A percentile compares a stretch with the other conserved stretches of the same genome.
These are phyloP conservation scores for Pangasius sanitwongsei DNA, from an alignment of 2,797 vertebrate species.

Conservation along the genomic window DNA sequence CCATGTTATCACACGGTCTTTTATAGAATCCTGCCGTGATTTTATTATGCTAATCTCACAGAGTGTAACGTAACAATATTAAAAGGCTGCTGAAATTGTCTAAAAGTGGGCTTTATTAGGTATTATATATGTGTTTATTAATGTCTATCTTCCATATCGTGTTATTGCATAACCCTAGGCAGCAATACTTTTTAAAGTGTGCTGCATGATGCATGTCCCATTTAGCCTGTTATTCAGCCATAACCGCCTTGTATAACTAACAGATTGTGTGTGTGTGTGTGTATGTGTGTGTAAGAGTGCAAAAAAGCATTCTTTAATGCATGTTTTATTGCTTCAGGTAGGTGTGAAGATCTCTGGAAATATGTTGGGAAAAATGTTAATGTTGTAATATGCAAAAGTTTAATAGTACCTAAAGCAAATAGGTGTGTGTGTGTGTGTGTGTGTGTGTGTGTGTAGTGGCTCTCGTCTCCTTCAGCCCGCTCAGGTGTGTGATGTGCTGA, in stretches of 20 bases:
- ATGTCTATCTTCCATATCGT: neutral
- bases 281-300: neutral
- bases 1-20: neutral
- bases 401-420: neutral
- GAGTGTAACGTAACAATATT: neutral
- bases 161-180: neutral
- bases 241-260: constrained; percentile 1
- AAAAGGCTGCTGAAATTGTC: neutral
- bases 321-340: neutral
- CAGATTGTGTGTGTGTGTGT: neutral
- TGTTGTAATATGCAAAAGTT: neutral
- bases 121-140: neutral
- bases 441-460: constrained; percentile 73
- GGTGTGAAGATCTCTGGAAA: neutral
- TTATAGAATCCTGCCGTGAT: neutral
- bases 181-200: neutral
- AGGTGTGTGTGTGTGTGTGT: constrained; percentile 37
- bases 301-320: neutral
- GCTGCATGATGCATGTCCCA: constrained; percentile 11
- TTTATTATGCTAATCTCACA: neutral
- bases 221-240: neutral
- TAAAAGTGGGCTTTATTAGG: neutral
- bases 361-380: neutral
- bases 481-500: constrained; percentile 95
- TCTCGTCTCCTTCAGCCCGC: constrained; percentile 93